Conservation (phyloP, 2,888 invertebrate species). For the Yponomeuta plumbellus region DNA sequence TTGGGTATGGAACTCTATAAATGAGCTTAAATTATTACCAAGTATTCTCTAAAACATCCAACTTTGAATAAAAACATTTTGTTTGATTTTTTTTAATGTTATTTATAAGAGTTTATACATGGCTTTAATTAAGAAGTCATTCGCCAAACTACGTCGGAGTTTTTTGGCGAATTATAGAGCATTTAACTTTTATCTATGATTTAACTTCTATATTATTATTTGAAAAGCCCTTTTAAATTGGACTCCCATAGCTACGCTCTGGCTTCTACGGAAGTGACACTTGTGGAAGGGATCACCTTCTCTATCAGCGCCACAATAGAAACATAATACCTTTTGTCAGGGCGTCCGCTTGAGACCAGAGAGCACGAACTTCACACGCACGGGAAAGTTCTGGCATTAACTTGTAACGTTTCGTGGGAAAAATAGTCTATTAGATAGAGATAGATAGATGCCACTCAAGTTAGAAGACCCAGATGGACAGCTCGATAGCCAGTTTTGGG, state of each 20-base stretch:
- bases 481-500: background rate
- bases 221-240: too few species aligned
- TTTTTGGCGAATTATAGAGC: too few species aligned
- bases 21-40: too few species aligned
- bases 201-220: too few species aligned
- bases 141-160: too few species aligned
- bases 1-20: too few species aligned
- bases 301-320: slow-evolving; percentile 38
- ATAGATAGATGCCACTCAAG: background rate
- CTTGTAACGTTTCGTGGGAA: slow-evolving; percentile 13
- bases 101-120: too few species aligned
- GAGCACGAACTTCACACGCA: slow-evolving; percentile 12
- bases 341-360: background rate
- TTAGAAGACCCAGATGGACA: background rate
- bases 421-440: background rate
- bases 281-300: slow-evolving; percentile 38
- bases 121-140: too few species aligned
- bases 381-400: slow-evolving; percentile 10
- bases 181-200: too few species aligned
- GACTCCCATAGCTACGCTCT: background rate
- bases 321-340: slow-evolving; percentile 3
- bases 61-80: too few species aligned
- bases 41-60: too few species aligned
- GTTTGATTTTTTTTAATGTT: too few species aligned
- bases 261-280: background rate